A percentile compares a stretch with the other conserved stretches of the same genome.
These are phyloP conservation scores for Cebuella pygmaea DNA, from an alignment of 2,797 vertebrate species.

Conservation along the genomic window DNA sequence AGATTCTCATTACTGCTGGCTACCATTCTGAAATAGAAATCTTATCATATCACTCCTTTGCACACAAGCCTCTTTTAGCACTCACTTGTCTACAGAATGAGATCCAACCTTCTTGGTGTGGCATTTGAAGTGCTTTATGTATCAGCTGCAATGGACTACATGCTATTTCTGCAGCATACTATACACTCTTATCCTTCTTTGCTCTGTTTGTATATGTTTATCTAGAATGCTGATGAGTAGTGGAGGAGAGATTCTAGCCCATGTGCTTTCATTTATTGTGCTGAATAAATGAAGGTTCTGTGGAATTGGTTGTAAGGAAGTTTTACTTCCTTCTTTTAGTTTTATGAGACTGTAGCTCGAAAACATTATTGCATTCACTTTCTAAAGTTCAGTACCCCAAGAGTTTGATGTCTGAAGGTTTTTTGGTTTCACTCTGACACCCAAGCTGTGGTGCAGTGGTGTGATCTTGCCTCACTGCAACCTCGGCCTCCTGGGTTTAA, in stretches of 20 bases:
- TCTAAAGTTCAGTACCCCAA: background rate
- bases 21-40: background rate
- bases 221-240: background rate
- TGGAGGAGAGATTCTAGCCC: background rate
- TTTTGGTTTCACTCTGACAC: background rate
- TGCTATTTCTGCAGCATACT: background rate
- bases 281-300: background rate
- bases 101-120: background rate
- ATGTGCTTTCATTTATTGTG: background rate
- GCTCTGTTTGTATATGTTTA: background rate
- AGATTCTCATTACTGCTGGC: background rate
- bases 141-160: background rate
- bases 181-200: background rate
- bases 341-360: conserved; percentile 17
- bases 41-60: background rate
- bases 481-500: background rate
- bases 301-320: background rate
- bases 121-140: background rate
- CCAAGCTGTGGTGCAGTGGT: background rate
- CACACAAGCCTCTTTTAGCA: background rate
- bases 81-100: background rate
- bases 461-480: background rate
- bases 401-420: background rate
- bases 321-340: conserved; percentile 34
- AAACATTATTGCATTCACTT: conserved; percentile 10